Evolutionary conservation across 2,113 vertebrate genomes (phyloP).

Genomic region (Morone chrysops): DNA sequence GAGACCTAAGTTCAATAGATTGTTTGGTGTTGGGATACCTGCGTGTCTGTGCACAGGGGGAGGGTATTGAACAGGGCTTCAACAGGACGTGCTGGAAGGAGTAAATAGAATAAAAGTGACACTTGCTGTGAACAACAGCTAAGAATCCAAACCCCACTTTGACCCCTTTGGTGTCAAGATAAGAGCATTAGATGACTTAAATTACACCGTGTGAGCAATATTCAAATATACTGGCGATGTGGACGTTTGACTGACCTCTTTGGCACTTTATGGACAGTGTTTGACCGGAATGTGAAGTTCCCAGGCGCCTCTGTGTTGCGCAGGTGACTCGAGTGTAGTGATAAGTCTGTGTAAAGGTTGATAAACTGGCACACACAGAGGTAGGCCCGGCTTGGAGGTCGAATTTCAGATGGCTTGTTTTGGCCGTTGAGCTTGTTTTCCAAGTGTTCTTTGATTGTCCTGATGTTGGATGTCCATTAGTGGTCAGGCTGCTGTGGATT

Average conservation of each 20-base stretch:
- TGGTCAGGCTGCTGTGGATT: slow-evolving; percentile 14
- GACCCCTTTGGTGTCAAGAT: background rate
- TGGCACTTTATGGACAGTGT: background rate
- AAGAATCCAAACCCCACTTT: background rate
- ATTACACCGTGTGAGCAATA: no score
- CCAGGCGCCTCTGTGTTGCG: background rate
- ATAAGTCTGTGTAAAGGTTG: slow-evolving; percentile 15
- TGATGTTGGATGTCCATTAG: slow-evolving; percentile 32
- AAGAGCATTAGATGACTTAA: no score
- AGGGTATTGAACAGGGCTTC: no score
- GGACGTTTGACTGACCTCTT: background rate
- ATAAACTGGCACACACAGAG: background rate
- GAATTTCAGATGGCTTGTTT: background rate
- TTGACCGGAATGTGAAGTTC: background rate
- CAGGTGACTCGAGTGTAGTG: background rate
- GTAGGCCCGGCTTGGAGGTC: background rate
- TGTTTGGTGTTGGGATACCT: background rate
- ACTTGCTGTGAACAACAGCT: background rate
- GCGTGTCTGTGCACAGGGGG: slow-evolving; percentile 8
- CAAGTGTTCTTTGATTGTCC: background rate
- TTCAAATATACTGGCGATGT: background rate
- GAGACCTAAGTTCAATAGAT: background rate
- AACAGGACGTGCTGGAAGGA: no score
- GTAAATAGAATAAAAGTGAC: no score
- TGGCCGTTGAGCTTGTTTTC: background rate